Base-by-base conservation (phyloP, 2,797 vertebrate species). In the Lagorchestes hirsutus region DNA sequence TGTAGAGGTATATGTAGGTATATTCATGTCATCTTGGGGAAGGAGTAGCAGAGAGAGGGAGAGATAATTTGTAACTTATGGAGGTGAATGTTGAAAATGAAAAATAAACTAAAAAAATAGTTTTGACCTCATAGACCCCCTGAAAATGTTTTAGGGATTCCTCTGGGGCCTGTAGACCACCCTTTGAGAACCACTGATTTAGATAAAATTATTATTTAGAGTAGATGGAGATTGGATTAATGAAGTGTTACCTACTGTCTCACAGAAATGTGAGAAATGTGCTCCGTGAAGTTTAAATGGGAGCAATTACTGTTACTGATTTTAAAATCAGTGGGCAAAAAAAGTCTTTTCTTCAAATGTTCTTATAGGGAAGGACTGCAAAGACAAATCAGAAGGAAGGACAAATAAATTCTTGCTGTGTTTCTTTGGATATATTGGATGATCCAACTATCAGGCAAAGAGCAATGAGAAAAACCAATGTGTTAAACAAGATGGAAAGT, bases 351-450 rank as follows among this genome's bases (percentile, higher is more conserved):
- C 24, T 90, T 93, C 56, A 62, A 92, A 87, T 92, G 58, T 96
- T 0, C 94, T 96, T 98, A 56, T 91, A 98, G 98, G 96, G 40
- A 5, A 99, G 99, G 1, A 99, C 98, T 5, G 99, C 98, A 91
- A 99, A 99, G 96, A 98, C 98, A 55, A 99, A 99, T 90, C 98
- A 98, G 87, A 99, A 99, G 97, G 99, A 99, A 97, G 99, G 99
- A 54, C 98, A 98, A 91, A 98, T 98, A 95, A 97, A 97, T 95
- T 97, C 98, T 92, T 92, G 98, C 56, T 98, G 96, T 59, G 98
- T 98, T 22, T 97, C 98, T 50, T 97, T 98, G 97, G 98, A 99
- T 97, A 98, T 98, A n/a, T 97, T 98, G 4, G 99, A 99, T 34
- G 98, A 98, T 54, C 98, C 98, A 54, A 96, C 96, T 55, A 87